Evolutionary conservation across 1,140 invertebrate species (phyloP), one percentile per base, ranked within the genome.

Genomic region (Orchestia grillus): DNA sequence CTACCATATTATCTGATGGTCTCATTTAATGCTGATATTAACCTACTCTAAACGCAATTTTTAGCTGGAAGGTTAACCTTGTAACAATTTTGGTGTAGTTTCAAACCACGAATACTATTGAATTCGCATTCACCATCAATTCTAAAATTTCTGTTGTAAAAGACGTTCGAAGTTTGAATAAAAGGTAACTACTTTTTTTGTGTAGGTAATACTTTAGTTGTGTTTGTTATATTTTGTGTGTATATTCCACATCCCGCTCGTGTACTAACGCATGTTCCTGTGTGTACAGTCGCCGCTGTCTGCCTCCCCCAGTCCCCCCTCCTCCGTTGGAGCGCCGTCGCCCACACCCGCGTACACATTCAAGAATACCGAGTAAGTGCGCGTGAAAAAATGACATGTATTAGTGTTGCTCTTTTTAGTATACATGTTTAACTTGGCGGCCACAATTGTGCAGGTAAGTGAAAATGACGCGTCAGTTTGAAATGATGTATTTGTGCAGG

Each of bases 221-320:
- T 15, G 62, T 77, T 19, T 15, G 62, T 15, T 77, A 23, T 15
- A 77, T 3, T 77, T 36, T 23, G 28, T 36, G 62, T 77, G 62
- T 36, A 77, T 28, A 19, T 77, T 23, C 15, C 11, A 19, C 19
- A 91, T 41, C 36, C 36, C 42, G 0, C 41, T 42, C 88, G 28
- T 91, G 41, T 91, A 91, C 15, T 91, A 43, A 91, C 28, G 41
- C 44, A 23, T 28, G 11, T 77, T 36, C 62, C 11, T 90, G 43
- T 90, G 88, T 94, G 41, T 47, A 44, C 92, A 94, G 92, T 94
- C 92, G 41, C 92, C 92, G 44, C 36, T 47, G 8, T 45, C 92
- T n/a, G 44, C 41, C 43, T 94, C 92, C 11, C 92, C 92, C 92
- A 94, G 92, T 40, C 92, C 92, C 44, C 92, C 43, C 3, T 94